A percentile compares a stretch with the other conserved stretches of the same genome.
Evolutionary conservation across 1,140 invertebrate species (phyloP).

Genomic region (Zaprionus tsacasi): DNA sequence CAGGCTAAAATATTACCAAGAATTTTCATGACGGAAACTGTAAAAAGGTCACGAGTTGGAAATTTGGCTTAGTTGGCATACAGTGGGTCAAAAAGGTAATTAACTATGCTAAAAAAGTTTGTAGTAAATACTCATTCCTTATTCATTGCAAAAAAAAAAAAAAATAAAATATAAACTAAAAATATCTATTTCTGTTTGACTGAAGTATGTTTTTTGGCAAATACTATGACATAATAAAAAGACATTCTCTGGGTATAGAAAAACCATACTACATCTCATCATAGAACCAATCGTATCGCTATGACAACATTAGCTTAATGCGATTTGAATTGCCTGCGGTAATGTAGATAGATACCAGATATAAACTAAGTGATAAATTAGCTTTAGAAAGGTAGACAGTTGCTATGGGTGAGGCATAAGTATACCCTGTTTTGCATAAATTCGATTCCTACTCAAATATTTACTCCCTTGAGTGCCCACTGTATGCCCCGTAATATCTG

Average conservation of each 20-base stretch:
- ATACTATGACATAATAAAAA: no score
- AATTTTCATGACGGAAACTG: background rate
- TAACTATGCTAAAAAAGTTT: no score
- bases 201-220: no score
- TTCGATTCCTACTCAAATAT: no score
- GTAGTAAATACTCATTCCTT: no score
- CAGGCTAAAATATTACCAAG: background rate
- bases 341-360: background rate
- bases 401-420: background rate
- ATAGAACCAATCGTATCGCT: background rate
- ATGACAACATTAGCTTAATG: background rate
- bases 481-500: background rate
- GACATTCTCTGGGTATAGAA: no score
- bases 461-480: background rate
- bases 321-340: no score
- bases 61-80: background rate
- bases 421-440: background rate
- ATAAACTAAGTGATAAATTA: background rate
- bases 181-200: no score
- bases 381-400: background rate
- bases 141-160: no score
- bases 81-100: background rate
- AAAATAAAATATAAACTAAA: no score
- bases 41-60: background rate
- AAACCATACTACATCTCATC: no score